Percentiles rank a stretch among this genome's conserved stretches.
These are phyloP conservation scores for Erebia ligea DNA, from an alignment of 2,888 invertebrate genomes.

Conservation along the genomic window DNA sequence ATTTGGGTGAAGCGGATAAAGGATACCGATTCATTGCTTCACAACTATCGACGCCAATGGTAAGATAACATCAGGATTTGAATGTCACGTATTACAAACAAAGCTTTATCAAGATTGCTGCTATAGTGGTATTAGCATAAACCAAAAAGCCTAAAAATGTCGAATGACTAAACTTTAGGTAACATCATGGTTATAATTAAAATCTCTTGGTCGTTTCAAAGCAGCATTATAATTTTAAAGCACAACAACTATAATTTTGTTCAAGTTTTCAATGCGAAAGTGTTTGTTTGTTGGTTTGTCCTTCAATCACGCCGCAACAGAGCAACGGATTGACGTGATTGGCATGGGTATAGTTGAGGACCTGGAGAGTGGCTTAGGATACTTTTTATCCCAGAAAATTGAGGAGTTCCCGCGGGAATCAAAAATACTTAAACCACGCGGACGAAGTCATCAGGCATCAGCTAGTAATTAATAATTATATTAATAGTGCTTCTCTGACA, in stretches of 20 bases:
- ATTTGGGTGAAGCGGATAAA: neutral
- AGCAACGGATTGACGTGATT: too few species aligned
- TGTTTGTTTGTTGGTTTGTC: too few species aligned
- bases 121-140: conserved; percentile 7
- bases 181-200: neutral
- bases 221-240: neutral
- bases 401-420: too few species aligned
- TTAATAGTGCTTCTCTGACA: too few species aligned
- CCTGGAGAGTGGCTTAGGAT: too few species aligned
- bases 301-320: too few species aligned
- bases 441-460: too few species aligned
- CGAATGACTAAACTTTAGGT: neutral
- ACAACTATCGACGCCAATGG: neutral
- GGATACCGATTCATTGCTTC: neutral
- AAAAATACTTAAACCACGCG: too few species aligned
- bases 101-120: conserved; percentile 9
- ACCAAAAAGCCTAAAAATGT: neutral
- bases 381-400: too few species aligned
- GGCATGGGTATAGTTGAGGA: too few species aligned
- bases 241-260: neutral
- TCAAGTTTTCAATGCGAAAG: too few species aligned
- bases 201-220: neutral
- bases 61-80: conserved; percentile 11
- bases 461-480: too few species aligned
- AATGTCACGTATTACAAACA: neutral